Conservation (phyloP, 2,888 invertebrate species). For the Gryllus longicercus region DNA sequence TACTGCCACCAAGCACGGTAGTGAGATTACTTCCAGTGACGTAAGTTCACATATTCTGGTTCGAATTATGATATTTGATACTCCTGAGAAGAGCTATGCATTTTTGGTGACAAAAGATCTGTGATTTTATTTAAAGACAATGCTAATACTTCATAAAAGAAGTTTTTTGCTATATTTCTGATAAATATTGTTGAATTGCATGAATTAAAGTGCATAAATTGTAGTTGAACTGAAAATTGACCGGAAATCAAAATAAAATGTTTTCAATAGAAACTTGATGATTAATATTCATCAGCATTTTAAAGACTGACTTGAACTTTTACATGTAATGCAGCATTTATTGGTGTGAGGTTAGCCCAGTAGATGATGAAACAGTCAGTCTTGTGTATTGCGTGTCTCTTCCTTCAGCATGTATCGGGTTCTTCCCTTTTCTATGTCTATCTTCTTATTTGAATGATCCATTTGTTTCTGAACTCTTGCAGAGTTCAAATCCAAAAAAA, state of each 20-base stretch:
- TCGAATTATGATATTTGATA: not conserved
- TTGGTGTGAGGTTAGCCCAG: not conserved
- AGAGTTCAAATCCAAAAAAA: not conserved
- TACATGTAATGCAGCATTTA: not conserved
- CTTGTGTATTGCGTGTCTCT: not conserved
- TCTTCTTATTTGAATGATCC: not conserved
- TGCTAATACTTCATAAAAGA: not conserved
- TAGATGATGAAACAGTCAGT: not conserved
- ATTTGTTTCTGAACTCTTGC: not conserved
- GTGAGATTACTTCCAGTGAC: not conserved
- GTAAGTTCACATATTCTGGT: too few species aligned
- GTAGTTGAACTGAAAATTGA: not conserved
- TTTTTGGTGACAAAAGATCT: not conserved
- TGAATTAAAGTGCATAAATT: not conserved
- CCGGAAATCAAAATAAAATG: not conserved
- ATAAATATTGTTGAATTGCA: slow-evolving; percentile 9
- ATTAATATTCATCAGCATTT: not conserved
- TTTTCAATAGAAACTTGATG: not conserved
- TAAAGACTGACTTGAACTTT: not conserved
- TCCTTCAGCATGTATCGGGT: not conserved
- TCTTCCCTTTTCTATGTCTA: not conserved
- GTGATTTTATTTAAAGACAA: slow-evolving; percentile 1
- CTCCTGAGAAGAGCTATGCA: not conserved
- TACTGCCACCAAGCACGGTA: slow-evolving; percentile 1
- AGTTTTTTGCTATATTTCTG: not conserved